A percentile compares a stretch with the other conserved stretches of the same genome.
phyloP scores from a whole-genome alignment of 2,113 vertebrate genomes.

The Apodemus speciosus region DNA sequence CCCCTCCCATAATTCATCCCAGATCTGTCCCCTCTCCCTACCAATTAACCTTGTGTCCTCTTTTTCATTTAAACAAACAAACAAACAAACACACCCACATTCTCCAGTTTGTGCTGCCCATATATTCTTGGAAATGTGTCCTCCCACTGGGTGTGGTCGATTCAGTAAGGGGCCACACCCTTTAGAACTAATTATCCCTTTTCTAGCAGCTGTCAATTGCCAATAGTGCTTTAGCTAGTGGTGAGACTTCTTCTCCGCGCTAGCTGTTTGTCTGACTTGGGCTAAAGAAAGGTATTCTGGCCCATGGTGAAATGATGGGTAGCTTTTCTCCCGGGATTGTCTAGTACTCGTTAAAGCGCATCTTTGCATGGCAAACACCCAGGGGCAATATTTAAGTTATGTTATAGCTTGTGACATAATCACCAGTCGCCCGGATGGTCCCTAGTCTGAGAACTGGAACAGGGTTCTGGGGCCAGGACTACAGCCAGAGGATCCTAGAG shows the following conservation, averaged over 20 bases:
- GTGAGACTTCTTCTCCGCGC: no score
- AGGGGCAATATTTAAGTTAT: background rate
- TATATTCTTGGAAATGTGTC: background rate
- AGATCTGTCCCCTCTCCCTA: no score
- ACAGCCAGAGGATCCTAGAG: background rate
- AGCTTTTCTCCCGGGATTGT: background rate
- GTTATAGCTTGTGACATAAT: background rate
- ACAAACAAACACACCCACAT: no score
- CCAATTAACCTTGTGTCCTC: no score
- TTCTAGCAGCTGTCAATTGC: background rate
- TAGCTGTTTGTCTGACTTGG: background rate
- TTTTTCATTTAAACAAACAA: no score
- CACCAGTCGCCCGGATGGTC: background rate
- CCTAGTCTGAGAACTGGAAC: background rate
- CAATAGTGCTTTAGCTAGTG: background rate
- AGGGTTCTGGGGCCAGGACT: background rate
- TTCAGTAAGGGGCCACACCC: background rate
- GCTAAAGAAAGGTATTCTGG: background rate
- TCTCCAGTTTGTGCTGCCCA: no score
- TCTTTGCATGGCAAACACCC: background rate
- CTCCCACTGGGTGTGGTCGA: background rate
- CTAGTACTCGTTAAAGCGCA: conserved; percentile 5
- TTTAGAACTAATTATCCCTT: background rate
- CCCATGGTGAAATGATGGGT: conserved; percentile 8
- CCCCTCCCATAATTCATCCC: no score